Conservation (phyloP, 2,888 invertebrate species). For the Cephus runcator region DNA sequence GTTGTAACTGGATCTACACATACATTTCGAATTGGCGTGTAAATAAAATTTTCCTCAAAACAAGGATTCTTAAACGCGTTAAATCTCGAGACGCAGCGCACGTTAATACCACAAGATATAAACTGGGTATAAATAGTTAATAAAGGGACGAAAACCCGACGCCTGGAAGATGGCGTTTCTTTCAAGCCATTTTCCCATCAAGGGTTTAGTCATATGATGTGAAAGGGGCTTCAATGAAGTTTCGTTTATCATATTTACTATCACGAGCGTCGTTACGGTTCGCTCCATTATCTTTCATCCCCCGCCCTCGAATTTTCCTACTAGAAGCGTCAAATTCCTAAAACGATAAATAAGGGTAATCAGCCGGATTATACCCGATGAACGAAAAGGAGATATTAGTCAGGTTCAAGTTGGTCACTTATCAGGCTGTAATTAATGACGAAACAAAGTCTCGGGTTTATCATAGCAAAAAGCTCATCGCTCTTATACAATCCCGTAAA, state of each 20-base stretch:
- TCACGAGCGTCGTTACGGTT: neutral
- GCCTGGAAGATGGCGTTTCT: slow-evolving; percentile 19
- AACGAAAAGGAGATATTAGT: slow-evolving; percentile 14
- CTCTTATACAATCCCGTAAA: slow-evolving; percentile 56
- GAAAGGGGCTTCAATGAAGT: neutral
- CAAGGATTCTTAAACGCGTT: neutral
- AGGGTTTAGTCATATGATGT: neutral
- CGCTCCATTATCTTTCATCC: neutral
- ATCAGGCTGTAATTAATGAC: slow-evolving; percentile 53
- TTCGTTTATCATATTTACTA: neutral
- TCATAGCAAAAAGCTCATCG: slow-evolving; percentile 41
- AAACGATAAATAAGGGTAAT: neutral
- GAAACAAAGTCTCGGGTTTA: slow-evolving; percentile 28
- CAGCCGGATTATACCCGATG: slow-evolving; percentile 12
- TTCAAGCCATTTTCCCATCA: slow-evolving; percentile 23
- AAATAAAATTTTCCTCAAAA: neutral
- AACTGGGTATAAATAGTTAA: neutral
- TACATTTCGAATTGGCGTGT: neutral
- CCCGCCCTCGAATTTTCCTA: neutral
- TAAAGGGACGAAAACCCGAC: neutral
- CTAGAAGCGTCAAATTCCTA: neutral
- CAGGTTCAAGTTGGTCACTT: slow-evolving; percentile 29
- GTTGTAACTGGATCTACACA: neutral
- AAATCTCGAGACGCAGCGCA: neutral
- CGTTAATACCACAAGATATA: neutral